Percentiles rank a stretch among this genome's conserved stretches.
phyloP scores from a whole-genome alignment of 2,888 invertebrate genomes.

The Aphidius colemani region DNA sequence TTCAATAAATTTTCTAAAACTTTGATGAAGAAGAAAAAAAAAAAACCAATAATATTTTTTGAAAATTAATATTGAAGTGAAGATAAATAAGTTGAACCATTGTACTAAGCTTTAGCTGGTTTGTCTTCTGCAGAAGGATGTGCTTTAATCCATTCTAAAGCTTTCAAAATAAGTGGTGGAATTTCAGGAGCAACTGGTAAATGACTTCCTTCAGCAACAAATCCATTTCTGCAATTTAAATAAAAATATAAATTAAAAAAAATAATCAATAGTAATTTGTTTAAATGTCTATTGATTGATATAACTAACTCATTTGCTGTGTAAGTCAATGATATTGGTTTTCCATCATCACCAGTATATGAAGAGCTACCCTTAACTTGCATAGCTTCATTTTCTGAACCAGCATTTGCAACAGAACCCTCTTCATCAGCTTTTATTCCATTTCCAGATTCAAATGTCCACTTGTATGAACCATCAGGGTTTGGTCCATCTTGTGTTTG shows the following conservation, averaged over 20 bases:
- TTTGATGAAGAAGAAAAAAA: not conserved
- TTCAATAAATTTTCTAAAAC: not conserved
- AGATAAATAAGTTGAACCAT: too few species aligned
- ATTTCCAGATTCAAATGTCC: constrained; percentile 60
- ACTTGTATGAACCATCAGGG: constrained; percentile 54
- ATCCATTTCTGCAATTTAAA: constrained; percentile 45
- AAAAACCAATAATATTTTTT: not conserved
- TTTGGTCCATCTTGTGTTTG: constrained; percentile 53
- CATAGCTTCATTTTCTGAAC: constrained; percentile 49
- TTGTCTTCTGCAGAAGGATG: constrained; percentile 43
- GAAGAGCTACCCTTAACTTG: constrained; percentile 55
- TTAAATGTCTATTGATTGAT: too few species aligned
- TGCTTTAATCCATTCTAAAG: constrained; percentile 50
- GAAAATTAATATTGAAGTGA: not conserved
- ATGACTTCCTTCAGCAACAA: constrained; percentile 57
- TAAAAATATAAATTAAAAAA: too few species aligned
- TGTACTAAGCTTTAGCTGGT: constrained; percentile 18
- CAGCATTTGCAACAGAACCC: constrained; percentile 52
- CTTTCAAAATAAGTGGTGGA: constrained; percentile 55
- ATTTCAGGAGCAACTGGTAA: constrained; percentile 58
- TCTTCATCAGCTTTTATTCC: constrained; percentile 59
- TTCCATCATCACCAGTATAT: constrained; percentile 57
- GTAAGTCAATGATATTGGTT: constrained; percentile 54
- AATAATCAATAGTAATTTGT: too few species aligned
- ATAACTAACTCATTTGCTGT: constrained; percentile 50